phyloP scores from a whole-genome alignment of 2,888 invertebrate species.

The Amiota mariae region DNA sequence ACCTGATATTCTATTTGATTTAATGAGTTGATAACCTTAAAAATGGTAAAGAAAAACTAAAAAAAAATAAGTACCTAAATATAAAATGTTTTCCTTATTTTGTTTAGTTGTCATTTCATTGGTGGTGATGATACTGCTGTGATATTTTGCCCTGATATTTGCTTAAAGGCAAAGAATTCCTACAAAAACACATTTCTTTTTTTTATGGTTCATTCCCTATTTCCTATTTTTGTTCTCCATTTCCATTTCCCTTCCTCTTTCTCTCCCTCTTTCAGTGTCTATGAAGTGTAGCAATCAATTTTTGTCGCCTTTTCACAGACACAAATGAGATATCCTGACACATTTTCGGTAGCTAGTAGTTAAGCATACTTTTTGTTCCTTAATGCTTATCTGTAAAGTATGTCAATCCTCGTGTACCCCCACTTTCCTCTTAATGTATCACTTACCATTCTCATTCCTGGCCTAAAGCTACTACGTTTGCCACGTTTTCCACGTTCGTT shows the following conservation, averaged over 20 bases:
- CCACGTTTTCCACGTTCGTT: conserved; percentile 53
- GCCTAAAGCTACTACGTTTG: conserved; percentile 17
- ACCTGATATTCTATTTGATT: conserved; percentile 48
- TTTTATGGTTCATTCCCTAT: background rate
- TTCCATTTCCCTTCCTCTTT: no score
- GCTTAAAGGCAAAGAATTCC: background rate
- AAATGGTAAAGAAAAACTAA: conserved; percentile 37
- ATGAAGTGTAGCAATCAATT: no score
- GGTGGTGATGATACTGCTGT: conserved; percentile 10
- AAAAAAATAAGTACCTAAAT: no score
- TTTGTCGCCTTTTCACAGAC: background rate
- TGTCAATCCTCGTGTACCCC: conserved; percentile 21
- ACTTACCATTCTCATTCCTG: background rate
- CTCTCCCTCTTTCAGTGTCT: conserved; percentile 1
- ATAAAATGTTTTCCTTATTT: conserved; percentile 48
- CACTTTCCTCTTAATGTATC: conserved; percentile 6
- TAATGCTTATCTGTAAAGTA: background rate
- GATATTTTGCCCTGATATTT: conserved; percentile 42
- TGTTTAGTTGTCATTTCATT: conserved; percentile 50
- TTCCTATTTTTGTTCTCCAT: conserved; percentile 12
- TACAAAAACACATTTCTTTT: background rate
- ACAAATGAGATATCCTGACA: conserved; percentile 3
- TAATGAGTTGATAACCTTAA: conserved; percentile 59
- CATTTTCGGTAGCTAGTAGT: background rate
- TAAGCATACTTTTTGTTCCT: conserved; percentile 25